Base-by-base conservation (phyloP, 2,797 vertebrate species). In the Cuniculus paca region DNA sequence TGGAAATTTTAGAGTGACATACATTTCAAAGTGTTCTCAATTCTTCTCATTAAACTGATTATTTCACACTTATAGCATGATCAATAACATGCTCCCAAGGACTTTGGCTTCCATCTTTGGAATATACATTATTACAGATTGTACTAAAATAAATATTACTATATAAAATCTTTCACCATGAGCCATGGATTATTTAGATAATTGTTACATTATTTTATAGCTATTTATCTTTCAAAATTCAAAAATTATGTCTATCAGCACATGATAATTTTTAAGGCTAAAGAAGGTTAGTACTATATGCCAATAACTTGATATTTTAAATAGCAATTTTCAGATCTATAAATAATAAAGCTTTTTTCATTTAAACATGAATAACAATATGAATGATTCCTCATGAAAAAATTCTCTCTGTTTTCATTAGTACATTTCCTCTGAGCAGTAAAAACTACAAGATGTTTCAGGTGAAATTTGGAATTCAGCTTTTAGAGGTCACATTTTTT, bases 361-460 rank as follows among this genome's bases (percentile, higher is more conserved):
- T 81, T 82, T 65, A 88, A 78, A 61, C 28, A 93, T 60, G 81
- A 90, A 70, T 74, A 80, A 48, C 8, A 88, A 31, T 70, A 45
- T 24, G 36, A 61, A 7, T 9, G 65, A 81, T 79, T 85, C 2
- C 20, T 94, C 26, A 72, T 77, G 45, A 10, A 5, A 48, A 77
- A 61, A 12, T 14, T 48, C 10, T 79, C 36, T 68, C 20, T 10
- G 39, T 36, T 79, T 68, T 36, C 16, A 68, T 72, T 88, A 83
- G 45, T 94, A 92, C 13, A 88, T 65, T 88, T 88, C 36, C 31
- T 95, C 91, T 84, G 93, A 61, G 54, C 24, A 94, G 78, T 82
- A 91, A 84, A 94, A 70, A 77, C 24, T 9, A 34, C 86, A 92
- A 90, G n/a, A 88, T 48, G 26, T 24, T 92, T 92, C 54, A 72